These are phyloP conservation scores for Argya squamiceps DNA, from an alignment of 2,797 vertebrate species.

Conservation along the genomic window DNA sequence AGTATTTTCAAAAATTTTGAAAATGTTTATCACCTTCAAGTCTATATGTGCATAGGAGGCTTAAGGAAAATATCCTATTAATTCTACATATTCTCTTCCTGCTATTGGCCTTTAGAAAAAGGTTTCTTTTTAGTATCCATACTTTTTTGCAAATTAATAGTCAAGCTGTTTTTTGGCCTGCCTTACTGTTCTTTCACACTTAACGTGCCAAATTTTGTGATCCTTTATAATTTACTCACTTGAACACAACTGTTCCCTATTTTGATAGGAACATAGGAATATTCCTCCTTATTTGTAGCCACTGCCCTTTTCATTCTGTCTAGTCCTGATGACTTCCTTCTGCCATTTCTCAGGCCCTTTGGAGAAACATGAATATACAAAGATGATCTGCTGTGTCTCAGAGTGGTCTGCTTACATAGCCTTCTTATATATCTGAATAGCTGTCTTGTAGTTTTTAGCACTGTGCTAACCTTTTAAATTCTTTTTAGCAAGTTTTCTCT, in stretches of 20 bases:
- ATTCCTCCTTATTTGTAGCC: background rate
- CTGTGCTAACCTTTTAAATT: background rate
- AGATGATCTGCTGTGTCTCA: background rate
- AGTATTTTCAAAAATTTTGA: background rate
- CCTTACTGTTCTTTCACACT: background rate
- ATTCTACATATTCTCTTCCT: background rate
- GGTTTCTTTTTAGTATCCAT: background rate
- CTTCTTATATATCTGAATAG: background rate
- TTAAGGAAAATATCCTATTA: background rate
- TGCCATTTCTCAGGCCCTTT: background rate
- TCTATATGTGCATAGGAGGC: background rate
- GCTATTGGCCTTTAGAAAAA: background rate
- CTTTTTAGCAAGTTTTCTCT: background rate
- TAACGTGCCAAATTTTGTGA: background rate
- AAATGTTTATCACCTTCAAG: background rate
- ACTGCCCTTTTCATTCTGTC: background rate
- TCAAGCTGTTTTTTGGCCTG: background rate
- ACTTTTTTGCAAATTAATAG: background rate
- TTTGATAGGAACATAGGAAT: background rate
- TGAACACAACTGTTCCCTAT: background rate
- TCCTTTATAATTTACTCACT: background rate
- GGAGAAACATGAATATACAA: background rate
- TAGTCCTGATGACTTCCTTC: background rate
- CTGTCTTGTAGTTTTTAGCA: background rate
- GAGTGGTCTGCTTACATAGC: background rate